phyloP scores from a whole-genome alignment of 2,888 invertebrate species.

The Pyrochroa serraticornis region DNA sequence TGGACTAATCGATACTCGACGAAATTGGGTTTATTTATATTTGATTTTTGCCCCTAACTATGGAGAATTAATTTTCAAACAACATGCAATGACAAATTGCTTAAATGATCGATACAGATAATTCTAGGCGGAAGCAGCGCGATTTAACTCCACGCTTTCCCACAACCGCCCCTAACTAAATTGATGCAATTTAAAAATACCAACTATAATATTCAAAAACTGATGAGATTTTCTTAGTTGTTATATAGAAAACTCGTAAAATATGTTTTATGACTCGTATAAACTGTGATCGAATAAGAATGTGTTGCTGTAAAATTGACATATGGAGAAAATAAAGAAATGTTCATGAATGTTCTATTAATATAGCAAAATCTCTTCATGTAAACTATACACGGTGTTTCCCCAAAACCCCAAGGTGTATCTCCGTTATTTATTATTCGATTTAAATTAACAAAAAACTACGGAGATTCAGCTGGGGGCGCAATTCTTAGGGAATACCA shows the following conservation, averaged over 20 bases:
- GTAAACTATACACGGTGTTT: slow-evolving; percentile 8
- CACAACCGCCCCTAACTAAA: not conserved
- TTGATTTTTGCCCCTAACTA: slow-evolving; percentile 34
- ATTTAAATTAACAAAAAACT: too few relatives aligned
- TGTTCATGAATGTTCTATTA: slow-evolving; percentile 26
- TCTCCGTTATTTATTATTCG: too few relatives aligned
- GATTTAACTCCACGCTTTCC: too few relatives aligned
- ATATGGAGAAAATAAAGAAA: slow-evolving; percentile 34
- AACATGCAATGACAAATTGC: slow-evolving; percentile 35
- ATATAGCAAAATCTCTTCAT: slow-evolving; percentile 3
- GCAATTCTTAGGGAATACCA: too few relatives aligned
- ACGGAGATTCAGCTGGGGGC: too few relatives aligned
- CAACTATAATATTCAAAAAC: slow-evolving; percentile 32
- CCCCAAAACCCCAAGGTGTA: slow-evolving; percentile 23
- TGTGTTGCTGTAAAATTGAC: slow-evolving; percentile 36
- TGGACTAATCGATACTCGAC: slow-evolving; percentile 29
- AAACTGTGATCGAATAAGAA: slow-evolving; percentile 37
- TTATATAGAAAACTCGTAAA: slow-evolving; percentile 37
- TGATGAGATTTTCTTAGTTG: slow-evolving; percentile 36
- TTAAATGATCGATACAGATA: slow-evolving; percentile 13
- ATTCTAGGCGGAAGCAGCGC: slow-evolving; percentile 4
- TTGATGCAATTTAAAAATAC: slow-evolving; percentile 18
- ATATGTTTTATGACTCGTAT: slow-evolving; percentile 36
- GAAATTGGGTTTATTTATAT: slow-evolving; percentile 41
- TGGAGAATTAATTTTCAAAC: slow-evolving; percentile 40